These are phyloP conservation scores for Tillus elongatus DNA, from an alignment of 2,888 invertebrate species.

Conservation along the genomic window DNA sequence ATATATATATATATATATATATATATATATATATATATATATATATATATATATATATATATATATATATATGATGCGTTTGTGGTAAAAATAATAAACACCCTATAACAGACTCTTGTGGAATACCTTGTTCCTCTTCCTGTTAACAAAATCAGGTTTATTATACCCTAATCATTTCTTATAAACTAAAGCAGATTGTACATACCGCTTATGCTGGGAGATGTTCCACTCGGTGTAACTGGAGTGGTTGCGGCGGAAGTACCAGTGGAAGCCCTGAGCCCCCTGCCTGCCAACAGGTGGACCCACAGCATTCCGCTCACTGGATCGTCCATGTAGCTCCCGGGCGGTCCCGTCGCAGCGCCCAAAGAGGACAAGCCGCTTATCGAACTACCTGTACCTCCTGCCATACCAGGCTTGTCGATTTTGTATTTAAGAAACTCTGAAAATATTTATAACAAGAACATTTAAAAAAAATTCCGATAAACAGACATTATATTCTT, in stretches of 20 bases:
- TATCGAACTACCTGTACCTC: conserved; percentile 30
- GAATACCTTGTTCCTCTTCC: too few relatives aligned
- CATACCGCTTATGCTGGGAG: conserved; percentile 34
- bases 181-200: conserved; percentile 8
- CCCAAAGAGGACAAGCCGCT: conserved; percentile 44
- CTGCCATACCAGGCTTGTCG: conserved; percentile 57
- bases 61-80: too few relatives aligned
- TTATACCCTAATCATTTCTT: conserved; percentile 32
- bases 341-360: conserved; percentile 26
- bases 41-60: too few relatives aligned
- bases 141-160: too few relatives aligned
- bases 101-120: too few relatives aligned
- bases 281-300: conserved; percentile 79
- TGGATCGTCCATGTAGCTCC: conserved; percentile 46
- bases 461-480: too few relatives aligned
- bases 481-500: too few relatives aligned
- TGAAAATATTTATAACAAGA: too few relatives aligned
- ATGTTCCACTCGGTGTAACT: conserved; percentile 53
- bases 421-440: conserved; percentile 88
- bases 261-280: conserved; percentile 63
- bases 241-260: conserved; percentile 64
- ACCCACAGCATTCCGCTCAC: conserved; percentile 86
- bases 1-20: too few relatives aligned
- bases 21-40: too few relatives aligned
- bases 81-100: too few relatives aligned